Conservation (phyloP, 2,797 vertebrate species). For the Bovichtus variegatus region DNA sequence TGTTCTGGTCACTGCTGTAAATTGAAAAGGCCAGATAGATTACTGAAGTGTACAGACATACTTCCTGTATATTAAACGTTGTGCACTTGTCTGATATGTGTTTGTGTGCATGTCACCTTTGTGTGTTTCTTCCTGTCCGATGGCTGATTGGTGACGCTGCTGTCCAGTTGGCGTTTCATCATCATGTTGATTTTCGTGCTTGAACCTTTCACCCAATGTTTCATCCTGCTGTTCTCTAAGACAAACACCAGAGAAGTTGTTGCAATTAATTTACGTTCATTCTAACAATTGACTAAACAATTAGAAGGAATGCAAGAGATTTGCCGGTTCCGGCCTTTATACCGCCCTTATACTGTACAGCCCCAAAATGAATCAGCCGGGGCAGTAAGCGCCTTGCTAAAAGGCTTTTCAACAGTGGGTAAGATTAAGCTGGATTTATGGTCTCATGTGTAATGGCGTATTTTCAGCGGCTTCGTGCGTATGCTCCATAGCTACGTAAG, state of each 20-base stretch:
- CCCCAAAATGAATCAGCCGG: background rate
- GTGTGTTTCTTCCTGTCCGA: slow-evolving; percentile 31
- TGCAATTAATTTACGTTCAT: background rate
- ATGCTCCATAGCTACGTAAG: too few relatives aligned
- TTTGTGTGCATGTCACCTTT: slow-evolving; percentile 43
- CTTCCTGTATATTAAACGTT: background rate
- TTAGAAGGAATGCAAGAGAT: background rate
- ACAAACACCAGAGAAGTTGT: background rate
- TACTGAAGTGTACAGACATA: background rate
- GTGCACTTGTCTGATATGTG: background rate
- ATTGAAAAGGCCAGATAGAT: background rate
- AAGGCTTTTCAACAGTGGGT: background rate
- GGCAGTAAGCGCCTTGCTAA: background rate
- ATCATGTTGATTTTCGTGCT: background rate
- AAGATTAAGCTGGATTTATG: background rate
- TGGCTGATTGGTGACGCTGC: background rate
- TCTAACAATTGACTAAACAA: rapidly evolving
- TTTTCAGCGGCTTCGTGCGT: background rate
- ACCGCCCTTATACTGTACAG: background rate
- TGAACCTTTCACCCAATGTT: slow-evolving; percentile 11
- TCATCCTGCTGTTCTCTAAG: slow-evolving; percentile 41
- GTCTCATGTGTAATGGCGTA: background rate
- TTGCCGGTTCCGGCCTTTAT: background rate
- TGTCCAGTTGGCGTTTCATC: slow-evolving; percentile 16
- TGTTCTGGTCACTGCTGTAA: slow-evolving; percentile 1